Conservation (phyloP, 2,888 invertebrate genomes). For the Molorchus minor region DNA sequence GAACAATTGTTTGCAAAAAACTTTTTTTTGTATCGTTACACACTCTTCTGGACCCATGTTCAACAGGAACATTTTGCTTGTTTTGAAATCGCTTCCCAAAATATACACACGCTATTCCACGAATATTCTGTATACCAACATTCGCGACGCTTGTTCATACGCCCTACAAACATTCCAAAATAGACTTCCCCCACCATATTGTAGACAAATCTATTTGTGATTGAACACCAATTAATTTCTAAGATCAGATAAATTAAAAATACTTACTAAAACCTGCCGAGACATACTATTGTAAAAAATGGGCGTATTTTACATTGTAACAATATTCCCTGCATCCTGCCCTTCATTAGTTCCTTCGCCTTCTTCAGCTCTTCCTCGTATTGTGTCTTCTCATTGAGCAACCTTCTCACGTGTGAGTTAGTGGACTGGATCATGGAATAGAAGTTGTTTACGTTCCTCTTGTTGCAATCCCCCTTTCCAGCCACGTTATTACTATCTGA, state of each 20-base stretch:
- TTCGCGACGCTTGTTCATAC: too few species aligned
- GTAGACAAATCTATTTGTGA: constrained; percentile 35
- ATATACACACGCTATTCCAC: too few species aligned
- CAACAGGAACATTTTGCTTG: too few species aligned
- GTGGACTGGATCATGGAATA: constrained; percentile 97
- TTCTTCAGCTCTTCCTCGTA: constrained; percentile 89
- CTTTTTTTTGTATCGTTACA: too few species aligned
- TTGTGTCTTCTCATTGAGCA: constrained; percentile 84
- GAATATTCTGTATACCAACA: too few species aligned
- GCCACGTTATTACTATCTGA: constrained; percentile 86
- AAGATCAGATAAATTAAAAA: constrained; percentile 25
- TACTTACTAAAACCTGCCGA: constrained; percentile 35
- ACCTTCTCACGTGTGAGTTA: constrained; percentile 88
- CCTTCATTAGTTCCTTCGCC: constrained; percentile 85
- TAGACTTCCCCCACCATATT: constrained; percentile 8
- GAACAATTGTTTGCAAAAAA: too few species aligned
- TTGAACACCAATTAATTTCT: constrained; percentile 15
- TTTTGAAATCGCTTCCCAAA: too few species aligned
- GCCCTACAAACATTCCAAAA: neutral
- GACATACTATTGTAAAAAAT: too few species aligned
- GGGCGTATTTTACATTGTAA: constrained; percentile 96
- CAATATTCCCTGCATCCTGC: constrained; percentile 84
- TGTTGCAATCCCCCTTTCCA: constrained; percentile 95
- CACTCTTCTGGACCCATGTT: too few species aligned
- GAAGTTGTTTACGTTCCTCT: constrained; percentile 89